phyloP scores from a whole-genome alignment of 2,888 invertebrate species.

The Punctoribates punctum region DNA sequence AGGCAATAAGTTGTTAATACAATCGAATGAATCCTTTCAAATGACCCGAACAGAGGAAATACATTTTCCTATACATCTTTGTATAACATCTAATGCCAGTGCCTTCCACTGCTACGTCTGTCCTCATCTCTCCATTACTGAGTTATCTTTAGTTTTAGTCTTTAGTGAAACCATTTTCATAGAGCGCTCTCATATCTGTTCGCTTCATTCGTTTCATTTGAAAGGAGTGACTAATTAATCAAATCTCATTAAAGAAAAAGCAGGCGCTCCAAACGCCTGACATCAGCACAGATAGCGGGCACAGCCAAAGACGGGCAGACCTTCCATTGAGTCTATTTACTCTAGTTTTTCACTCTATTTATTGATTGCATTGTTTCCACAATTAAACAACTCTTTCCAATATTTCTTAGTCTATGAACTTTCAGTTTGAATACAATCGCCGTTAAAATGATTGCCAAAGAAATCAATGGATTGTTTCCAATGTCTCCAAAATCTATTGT shows the following conservation, averaged over 20 bases:
- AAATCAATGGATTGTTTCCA: constrained; percentile 20
- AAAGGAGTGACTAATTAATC: constrained; percentile 44
- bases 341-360: background rate
- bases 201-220: background rate
- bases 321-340: background rate
- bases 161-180: background rate
- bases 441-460: constrained; percentile 8
- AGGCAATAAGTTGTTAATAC: constrained; percentile 35
- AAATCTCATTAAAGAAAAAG: constrained; percentile 43
- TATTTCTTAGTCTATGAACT: background rate
- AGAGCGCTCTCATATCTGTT: constrained; percentile 5
- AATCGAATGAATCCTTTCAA: background rate
- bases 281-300: background rate
- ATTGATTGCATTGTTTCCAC: background rate
- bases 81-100: background rate
- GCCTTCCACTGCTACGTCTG: background rate
- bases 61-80: background rate
- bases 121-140: background rate
- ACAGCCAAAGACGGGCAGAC: constrained; percentile 4
- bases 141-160: background rate
- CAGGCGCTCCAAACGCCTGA: constrained; percentile 6
- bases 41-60: constrained; percentile 35
- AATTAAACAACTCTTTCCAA: background rate
- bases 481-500: constrained; percentile 16
- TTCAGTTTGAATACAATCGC: background rate